A percentile compares a stretch with the other conserved stretches of the same genome.
Conservation (phyloP, 2,888 invertebrate species). For the Germaria angustata region DNA sequence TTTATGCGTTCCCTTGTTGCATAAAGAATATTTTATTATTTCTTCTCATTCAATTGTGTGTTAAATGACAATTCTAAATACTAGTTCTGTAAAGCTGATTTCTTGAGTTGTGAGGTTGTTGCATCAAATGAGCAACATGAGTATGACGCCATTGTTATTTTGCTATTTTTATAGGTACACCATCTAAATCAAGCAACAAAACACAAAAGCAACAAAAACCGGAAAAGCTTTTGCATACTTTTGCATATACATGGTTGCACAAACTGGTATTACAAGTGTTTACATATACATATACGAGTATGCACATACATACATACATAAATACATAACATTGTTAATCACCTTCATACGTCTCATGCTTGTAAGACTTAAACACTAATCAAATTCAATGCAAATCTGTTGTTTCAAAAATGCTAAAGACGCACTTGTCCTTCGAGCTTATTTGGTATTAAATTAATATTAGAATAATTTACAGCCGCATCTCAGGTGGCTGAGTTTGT, state of each 20-base stretch:
- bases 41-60: neutral
- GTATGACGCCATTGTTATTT: slow-evolving; percentile 29
- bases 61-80: too few species aligned
- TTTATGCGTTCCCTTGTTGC: slow-evolving; percentile 40
- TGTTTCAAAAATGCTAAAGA: slow-evolving; percentile 21
- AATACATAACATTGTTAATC: slow-evolving; percentile 8
- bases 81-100: too few species aligned
- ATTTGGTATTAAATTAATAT: slow-evolving; percentile 21
- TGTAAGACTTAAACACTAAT: neutral
- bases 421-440: slow-evolving; percentile 8
- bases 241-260: slow-evolving; percentile 44
- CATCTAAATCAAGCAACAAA: neutral
- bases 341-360: neutral
- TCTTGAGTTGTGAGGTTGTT: too few species aligned
- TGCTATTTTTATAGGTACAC: slow-evolving; percentile 1
- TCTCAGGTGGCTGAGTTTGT: neutral
- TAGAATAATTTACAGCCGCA: slow-evolving; percentile 2
- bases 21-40: slow-evolving; percentile 46
- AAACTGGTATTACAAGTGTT: neutral
- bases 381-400: slow-evolving; percentile 35
- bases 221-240: slow-evolving; percentile 51
- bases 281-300: too few species aligned
- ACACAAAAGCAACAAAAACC: neutral
- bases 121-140: neutral
- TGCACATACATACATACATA: too few species aligned